A percentile compares a stretch with the other conserved stretches of the same genome.
These are phyloP conservation scores for Pituophis catenifer DNA, from an alignment of 2,113 vertebrate genomes.

Conservation along the genomic window DNA sequence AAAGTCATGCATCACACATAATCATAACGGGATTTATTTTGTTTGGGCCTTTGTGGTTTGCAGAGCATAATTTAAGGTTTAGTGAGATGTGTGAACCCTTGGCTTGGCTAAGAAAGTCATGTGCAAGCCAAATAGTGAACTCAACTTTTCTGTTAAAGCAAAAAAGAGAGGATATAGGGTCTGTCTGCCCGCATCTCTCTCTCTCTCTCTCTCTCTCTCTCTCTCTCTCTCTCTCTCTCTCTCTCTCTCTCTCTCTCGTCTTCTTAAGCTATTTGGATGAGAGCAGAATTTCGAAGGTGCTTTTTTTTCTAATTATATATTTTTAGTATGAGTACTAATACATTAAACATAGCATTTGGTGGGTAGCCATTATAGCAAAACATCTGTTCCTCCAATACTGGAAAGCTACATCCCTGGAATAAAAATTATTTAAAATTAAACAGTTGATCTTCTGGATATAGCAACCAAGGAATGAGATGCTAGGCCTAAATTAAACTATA, in stretches of 20 bases:
- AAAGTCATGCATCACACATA: neutral
- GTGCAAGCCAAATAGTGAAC: neutral
- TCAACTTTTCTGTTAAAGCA: neutral
- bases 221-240: too few species aligned
- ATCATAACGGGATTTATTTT: neutral
- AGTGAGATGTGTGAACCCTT: neutral
- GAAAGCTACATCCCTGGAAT: neutral
- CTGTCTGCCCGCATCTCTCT: neutral
- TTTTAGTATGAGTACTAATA: neutral
- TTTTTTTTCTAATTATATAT: neutral
- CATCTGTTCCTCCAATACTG: neutral
- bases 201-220: neutral
- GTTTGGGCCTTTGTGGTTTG: neutral
- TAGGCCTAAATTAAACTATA: neutral
- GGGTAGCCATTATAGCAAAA: neutral
- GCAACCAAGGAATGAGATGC: neutral
- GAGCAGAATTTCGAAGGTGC: neutral
- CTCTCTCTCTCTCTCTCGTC: neutral
- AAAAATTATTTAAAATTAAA: neutral
- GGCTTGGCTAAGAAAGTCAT: neutral
- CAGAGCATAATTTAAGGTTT: neutral
- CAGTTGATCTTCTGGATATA: neutral
- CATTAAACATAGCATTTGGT: neutral
- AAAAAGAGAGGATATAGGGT: neutral
- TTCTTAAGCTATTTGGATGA: neutral